phyloP scores from a whole-genome alignment of 2,797 vertebrate species.

The Myiothlypis coronata region DNA sequence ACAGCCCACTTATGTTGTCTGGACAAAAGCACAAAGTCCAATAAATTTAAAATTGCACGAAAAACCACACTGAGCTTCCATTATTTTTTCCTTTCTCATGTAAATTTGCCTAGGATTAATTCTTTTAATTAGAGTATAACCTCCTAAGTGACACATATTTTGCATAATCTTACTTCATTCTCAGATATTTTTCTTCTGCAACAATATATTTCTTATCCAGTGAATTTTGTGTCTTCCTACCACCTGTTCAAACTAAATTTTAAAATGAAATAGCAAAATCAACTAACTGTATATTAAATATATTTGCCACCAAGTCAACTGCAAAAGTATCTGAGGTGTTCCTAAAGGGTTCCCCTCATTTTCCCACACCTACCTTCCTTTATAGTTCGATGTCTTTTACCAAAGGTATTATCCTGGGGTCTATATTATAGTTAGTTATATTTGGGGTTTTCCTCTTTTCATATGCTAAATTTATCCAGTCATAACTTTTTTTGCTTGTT shows the following conservation, averaged over 20 bases:
- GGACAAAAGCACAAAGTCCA: neutral
- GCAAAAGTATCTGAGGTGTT: neutral
- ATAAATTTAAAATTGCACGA: neutral
- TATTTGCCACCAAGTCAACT: neutral
- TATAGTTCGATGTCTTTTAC: neutral
- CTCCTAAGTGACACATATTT: neutral
- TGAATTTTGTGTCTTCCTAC: neutral
- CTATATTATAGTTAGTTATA: neutral
- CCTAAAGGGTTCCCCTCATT: neutral
- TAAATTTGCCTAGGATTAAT: constrained; percentile 8
- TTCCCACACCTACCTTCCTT: neutral
- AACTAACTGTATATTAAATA: neutral
- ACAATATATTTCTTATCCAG: neutral
- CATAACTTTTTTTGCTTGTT: neutral
- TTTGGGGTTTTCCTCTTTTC: neutral
- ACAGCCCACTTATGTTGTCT: neutral
- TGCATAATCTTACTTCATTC: neutral
- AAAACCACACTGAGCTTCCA: neutral
- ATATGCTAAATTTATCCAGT: neutral
- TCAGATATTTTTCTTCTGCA: neutral
- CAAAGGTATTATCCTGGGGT: neutral
- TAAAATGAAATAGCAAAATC: neutral
- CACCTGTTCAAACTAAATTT: neutral
- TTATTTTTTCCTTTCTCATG: neutral
- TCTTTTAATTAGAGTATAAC: constrained; percentile 18